Conservation (phyloP, 2,888 invertebrate genomes). For the Amblyjoppa fuscipennis region DNA sequence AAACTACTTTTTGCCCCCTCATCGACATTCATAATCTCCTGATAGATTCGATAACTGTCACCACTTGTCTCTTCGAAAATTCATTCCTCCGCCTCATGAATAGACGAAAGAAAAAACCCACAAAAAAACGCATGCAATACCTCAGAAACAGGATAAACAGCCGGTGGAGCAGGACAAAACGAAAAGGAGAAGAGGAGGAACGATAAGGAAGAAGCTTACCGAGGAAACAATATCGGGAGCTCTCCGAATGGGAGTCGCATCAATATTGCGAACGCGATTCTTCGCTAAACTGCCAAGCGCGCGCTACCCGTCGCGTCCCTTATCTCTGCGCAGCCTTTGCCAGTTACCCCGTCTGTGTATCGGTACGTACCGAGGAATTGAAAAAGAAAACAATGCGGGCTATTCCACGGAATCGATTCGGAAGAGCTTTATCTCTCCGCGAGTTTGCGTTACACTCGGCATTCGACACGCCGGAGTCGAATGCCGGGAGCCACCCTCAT, state of each 20-base stretch:
- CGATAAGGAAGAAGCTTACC: neutral
- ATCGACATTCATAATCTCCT: neutral
- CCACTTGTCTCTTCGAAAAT: neutral
- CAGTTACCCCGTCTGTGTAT: neutral
- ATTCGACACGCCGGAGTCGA: conserved; percentile 58
- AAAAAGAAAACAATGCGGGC: conserved; percentile 62
- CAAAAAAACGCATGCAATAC: neutral
- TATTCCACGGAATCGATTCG: conserved; percentile 63
- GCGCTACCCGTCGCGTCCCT: conserved; percentile 2
- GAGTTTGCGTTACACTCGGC: conserved; percentile 62
- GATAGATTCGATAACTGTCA: neutral
- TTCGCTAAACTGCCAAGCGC: conserved; percentile 35
- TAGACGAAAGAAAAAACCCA: neutral
- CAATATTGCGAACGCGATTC: conserved; percentile 51
- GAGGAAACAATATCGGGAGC: conserved; percentile 37
- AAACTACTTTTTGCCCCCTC: neutral
- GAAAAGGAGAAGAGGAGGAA: neutral
- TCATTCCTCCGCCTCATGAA: neutral
- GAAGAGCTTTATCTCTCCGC: conserved; percentile 63
- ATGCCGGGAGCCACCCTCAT: neutral
- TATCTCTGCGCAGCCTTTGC: neutral
- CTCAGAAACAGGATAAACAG: conserved; percentile 35
- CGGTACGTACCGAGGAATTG: conserved; percentile 43
- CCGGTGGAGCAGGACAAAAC: neutral
- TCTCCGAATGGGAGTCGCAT: conserved; percentile 51